Evolutionary conservation across 2,113 vertebrate genomes (phyloP), one percentile per base, ranked within the genome.

Genomic region (Oreocharis arfaki): DNA sequence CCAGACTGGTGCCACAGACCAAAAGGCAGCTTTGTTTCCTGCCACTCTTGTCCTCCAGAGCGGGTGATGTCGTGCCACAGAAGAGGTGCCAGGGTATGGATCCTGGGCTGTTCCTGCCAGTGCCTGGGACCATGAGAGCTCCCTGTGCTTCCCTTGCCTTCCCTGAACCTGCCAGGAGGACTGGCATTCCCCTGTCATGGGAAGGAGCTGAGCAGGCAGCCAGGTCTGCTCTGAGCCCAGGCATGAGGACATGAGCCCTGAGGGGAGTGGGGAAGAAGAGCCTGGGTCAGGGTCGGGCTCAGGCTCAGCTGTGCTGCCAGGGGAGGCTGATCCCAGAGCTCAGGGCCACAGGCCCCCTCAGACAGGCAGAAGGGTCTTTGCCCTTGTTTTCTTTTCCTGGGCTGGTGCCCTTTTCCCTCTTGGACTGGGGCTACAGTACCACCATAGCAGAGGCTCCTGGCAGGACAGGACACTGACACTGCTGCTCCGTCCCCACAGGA

Each of bases 401-500:
- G 13, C 74, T 74, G 9, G 8, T 84, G 33, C 46, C 44, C 39
- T 52, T 67, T 84, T 33, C 7, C 20, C 27, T 30, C 10, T 18
- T 59, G 42, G 26, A 33, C 56, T 33, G 15, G 10, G 59, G 26
- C 6, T 9, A 30, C 26, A 30, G 39, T 50, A 39, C 47, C 33
- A 20, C 46, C 21, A 4, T 3, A 74, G 53, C 67, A 85, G 39
- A 60, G 23, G 22, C 57, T 30, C 7, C 16, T 65, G 52, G 18
- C 35, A 49, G 33, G 21, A 28, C 24, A 63, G 53, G 49, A 46
- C n/a, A 3, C 27, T 83, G 53, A 59, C 39, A 1, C 37, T 55
- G 63, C 22, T 28, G 27, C 61, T 89, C 30, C 81, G 9, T 89
- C 47, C 73, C 79, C 35, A 22, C 76, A 98, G 98, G 98, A 98